A percentile compares a stretch with the other conserved stretches of the same genome.
Conservation (phyloP, 2,888 invertebrate species). For the Ariolimax columbianus region DNA sequence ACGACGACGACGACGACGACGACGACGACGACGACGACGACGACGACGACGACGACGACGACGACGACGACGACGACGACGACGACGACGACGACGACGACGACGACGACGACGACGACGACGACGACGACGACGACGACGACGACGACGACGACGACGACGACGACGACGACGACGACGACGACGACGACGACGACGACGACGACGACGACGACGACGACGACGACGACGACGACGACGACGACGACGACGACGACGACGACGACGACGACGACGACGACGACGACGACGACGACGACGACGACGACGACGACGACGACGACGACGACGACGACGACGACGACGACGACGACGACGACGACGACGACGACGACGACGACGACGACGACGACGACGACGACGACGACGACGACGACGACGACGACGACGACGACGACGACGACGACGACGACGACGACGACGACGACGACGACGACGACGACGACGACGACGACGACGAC, state of each 20-base stretch:
- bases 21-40: constrained; percentile 31
- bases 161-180: constrained; percentile 37
- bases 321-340: constrained; percentile 11
- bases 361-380: constrained; percentile 25
- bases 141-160: constrained; percentile 25
- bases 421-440: constrained; percentile 1
- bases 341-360: constrained; percentile 24
- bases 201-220: constrained; percentile 1
- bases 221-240: constrained; percentile 18
- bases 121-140: constrained; percentile 19
- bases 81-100: constrained; percentile 36
- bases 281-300: constrained; percentile 23
- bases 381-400: constrained; percentile 27
- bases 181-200: constrained; percentile 31
- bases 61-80: constrained; percentile 28
- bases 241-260: not conserved
- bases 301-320: constrained; percentile 22
- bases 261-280: not conserved
- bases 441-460: not conserved
- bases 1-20: constrained; percentile 36
- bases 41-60: constrained; percentile 27
- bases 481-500: not conserved
- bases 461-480: not conserved
- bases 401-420: constrained; percentile 20
- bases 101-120: constrained; percentile 25